Percentiles rank a stretch among this genome's conserved stretches.
phyloP scores from a whole-genome alignment of 1,140 invertebrate genomes.

The Cheumatopsyche charites region DNA sequence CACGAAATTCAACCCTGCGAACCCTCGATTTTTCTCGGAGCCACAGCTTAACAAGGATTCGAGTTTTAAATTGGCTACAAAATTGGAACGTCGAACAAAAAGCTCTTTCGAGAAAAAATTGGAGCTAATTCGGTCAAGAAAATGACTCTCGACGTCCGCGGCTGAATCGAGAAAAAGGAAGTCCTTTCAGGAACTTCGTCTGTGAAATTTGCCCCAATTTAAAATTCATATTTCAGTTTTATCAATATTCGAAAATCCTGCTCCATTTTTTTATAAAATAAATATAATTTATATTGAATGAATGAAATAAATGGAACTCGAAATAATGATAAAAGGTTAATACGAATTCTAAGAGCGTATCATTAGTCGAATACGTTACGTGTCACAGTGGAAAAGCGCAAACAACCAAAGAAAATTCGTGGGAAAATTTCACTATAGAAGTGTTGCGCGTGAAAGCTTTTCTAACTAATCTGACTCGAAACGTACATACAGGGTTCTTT shows the following conservation, averaged over 20 bases:
- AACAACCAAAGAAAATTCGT: slow-evolving; percentile 14
- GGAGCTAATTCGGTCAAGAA: not conserved
- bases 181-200: not conserved
- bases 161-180: not conserved
- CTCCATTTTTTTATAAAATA: no score
- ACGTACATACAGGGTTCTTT: slow-evolving; percentile 2
- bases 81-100: slow-evolving; percentile 8
- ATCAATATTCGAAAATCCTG: no score
- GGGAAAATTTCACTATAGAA: slow-evolving; percentile 12
- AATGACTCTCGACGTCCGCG: not conserved
- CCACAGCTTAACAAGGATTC: slow-evolving; percentile 14
- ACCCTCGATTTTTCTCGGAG: not conserved
- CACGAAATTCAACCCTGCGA: no score
- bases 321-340: no score
- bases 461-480: slow-evolving; percentile 8
- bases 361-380: no score
- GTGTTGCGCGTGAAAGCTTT: slow-evolving; percentile 10
- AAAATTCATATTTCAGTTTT: no score
- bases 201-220: not conserved
- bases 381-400: not conserved
- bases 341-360: no score
- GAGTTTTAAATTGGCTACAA: slow-evolving; percentile 23
- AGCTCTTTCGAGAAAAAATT: not conserved
- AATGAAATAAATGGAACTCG: no score
- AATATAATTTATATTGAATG: not conserved